Percentiles rank a stretch among this genome's conserved stretches.
These are phyloP conservation scores for Polyommatus iphigenia DNA, from an alignment of 2,888 invertebrate genomes.

Conservation along the genomic window DNA sequence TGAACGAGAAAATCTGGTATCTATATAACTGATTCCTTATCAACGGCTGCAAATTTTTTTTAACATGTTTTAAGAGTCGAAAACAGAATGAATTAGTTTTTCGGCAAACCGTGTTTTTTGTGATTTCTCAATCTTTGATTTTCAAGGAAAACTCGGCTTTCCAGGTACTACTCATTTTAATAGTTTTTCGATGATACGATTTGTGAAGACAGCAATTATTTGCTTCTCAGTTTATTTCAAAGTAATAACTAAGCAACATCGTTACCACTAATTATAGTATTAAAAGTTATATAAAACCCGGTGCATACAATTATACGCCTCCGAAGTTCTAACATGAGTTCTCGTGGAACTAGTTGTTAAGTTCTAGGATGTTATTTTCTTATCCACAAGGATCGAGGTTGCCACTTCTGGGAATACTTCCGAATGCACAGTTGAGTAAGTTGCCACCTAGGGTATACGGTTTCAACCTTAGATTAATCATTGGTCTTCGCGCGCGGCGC, in stretches of 20 bases:
- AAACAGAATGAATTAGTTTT: too few relatives aligned
- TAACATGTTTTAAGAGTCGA: too few relatives aligned
- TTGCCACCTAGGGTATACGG: background rate
- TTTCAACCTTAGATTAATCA: too few relatives aligned
- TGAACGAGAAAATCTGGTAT: background rate
- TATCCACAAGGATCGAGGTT: background rate
- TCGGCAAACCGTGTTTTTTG: too few relatives aligned
- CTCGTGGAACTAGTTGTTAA: background rate
- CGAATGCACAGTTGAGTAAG: background rate
- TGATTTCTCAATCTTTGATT: background rate
- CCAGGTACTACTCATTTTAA: background rate
- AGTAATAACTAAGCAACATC: background rate
- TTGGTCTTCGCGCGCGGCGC: too few relatives aligned
- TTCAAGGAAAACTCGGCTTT: too few relatives aligned
- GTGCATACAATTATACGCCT: conserved; percentile 8
- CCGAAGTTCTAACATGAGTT: conserved; percentile 3
- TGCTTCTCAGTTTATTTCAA: background rate
- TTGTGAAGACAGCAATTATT: background rate
- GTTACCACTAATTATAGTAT: background rate
- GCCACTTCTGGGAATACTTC: conserved; percentile 7
- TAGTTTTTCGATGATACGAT: background rate
- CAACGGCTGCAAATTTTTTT: too few relatives aligned
- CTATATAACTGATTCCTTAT: background rate
- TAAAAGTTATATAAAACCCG: conserved; percentile 1
- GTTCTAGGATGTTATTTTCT: conserved; percentile 14